Evolutionary conservation across 2,888 invertebrate genomes (phyloP).

Genomic region (Conomelus anceps): DNA sequence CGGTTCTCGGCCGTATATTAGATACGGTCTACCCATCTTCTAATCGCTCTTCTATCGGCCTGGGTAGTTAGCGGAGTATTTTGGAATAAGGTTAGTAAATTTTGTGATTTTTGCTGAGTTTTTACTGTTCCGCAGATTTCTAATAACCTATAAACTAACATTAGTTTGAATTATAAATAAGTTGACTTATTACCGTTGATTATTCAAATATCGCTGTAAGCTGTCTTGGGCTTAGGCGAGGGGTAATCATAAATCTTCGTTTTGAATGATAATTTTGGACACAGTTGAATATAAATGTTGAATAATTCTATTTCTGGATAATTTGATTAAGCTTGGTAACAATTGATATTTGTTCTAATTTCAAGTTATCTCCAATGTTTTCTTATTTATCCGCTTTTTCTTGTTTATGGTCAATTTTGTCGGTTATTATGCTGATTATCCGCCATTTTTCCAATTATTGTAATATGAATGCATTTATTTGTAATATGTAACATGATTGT

Average conservation of each 20-base stretch:
- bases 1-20: not conserved
- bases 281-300: too few relatives aligned
- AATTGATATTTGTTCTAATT: too few relatives aligned
- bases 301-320: too few relatives aligned
- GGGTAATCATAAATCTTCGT: too few relatives aligned
- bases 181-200: too few relatives aligned
- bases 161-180: too few relatives aligned
- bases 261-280: too few relatives aligned
- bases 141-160: not conserved
- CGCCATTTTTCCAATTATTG: not conserved
- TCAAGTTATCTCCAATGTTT: too few relatives aligned
- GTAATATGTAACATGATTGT: not conserved
- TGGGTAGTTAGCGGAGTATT: not conserved
- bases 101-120: not conserved
- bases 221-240: too few relatives aligned
- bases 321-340: too few relatives aligned
- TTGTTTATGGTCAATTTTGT: not conserved
- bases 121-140: not conserved
- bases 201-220: too few relatives aligned
- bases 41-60: not conserved
- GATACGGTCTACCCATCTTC: not conserved
- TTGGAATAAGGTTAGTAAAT: not conserved
- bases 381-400: too few relatives aligned
- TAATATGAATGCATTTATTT: not conserved
- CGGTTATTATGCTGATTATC: not conserved